Percentiles rank a stretch among this genome's conserved stretches.
These are phyloP conservation scores for Aphelinus certus DNA, from an alignment of 1,140 invertebrate genomes.

Conservation along the genomic window DNA sequence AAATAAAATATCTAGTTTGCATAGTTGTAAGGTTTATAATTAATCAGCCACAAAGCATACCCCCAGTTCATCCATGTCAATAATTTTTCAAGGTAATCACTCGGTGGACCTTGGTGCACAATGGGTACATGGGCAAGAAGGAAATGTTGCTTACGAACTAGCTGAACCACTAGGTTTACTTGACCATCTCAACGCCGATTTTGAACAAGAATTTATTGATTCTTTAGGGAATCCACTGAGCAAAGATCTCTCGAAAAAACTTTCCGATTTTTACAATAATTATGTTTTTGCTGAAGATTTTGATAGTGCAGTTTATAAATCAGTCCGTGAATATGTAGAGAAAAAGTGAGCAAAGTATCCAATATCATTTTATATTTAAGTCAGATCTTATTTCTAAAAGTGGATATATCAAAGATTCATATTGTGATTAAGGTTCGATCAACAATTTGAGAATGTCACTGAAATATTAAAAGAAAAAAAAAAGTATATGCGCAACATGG, in stretches of 20 bases:
- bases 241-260: conserved; percentile 9
- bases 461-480: conserved; percentile 50
- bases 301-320: conserved; percentile 49
- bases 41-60: too few species aligned
- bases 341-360: conserved; percentile 47
- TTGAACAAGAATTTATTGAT: conserved; percentile 66
- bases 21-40: too few species aligned
- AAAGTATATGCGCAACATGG: conserved; percentile 61
- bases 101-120: conserved; percentile 85
- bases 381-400: too few species aligned
- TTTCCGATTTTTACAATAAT: conserved; percentile 48
- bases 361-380: too few species aligned
- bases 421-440: conserved; percentile 33
- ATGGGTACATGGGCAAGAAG: conserved; percentile 83
- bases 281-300: conserved; percentile 40
- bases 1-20: too few species aligned
- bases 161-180: conserved; percentile 62
- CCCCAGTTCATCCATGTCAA: too few species aligned
- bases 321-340: conserved; percentile 63
- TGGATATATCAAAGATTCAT: too few species aligned
- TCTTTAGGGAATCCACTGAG: conserved; percentile 40
- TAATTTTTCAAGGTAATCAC: conserved; percentile 55
- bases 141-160: conserved; percentile 73
- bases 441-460: conserved; percentile 35
- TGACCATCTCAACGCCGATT: conserved; percentile 43